phyloP scores from a whole-genome alignment of 1,140 invertebrate genomes.

The Anastrepha ludens region DNA sequence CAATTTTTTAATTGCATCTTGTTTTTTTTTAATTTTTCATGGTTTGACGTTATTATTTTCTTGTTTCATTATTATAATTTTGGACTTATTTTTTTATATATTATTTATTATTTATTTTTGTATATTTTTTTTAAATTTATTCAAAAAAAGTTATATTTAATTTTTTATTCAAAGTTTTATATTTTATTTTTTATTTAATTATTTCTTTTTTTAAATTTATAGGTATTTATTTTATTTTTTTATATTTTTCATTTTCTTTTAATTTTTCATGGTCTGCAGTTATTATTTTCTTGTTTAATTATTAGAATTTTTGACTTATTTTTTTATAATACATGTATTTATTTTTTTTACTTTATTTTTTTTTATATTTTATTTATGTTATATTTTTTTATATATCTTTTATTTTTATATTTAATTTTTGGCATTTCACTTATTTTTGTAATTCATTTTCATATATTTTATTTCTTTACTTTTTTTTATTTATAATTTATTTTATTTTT shows the following conservation, averaged over 20 bases:
- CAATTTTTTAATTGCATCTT: not conserved
- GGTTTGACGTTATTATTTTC: not conserved
- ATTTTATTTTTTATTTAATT: too few relatives aligned
- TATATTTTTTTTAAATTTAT: too few relatives aligned
- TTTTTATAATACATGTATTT: not conserved
- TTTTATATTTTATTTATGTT: not conserved
- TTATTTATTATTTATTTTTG: slow-evolving; percentile 14
- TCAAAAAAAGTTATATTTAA: too few relatives aligned
- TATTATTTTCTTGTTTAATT: not conserved
- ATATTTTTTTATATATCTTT: not conserved
- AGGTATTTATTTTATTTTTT: too few relatives aligned
- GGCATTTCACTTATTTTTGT: slow-evolving; percentile 32
- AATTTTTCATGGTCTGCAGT: not conserved
- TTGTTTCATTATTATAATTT: slow-evolving; percentile 32
- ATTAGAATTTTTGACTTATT: slow-evolving; percentile 11
- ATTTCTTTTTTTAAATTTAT: too few relatives aligned
- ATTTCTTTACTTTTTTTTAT: not conserved
- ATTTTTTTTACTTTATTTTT: slow-evolving; percentile 31
- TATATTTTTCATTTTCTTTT: not conserved
- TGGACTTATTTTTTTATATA: not conserved
- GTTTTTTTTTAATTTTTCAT: not conserved
- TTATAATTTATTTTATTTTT: too few relatives aligned
- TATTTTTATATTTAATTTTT: not conserved
- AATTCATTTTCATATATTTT: slow-evolving; percentile 37
- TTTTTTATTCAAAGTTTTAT: too few relatives aligned